Evolutionary conservation across 2,113 vertebrate species (phyloP).

Genomic region (Promerops cafer): DNA sequence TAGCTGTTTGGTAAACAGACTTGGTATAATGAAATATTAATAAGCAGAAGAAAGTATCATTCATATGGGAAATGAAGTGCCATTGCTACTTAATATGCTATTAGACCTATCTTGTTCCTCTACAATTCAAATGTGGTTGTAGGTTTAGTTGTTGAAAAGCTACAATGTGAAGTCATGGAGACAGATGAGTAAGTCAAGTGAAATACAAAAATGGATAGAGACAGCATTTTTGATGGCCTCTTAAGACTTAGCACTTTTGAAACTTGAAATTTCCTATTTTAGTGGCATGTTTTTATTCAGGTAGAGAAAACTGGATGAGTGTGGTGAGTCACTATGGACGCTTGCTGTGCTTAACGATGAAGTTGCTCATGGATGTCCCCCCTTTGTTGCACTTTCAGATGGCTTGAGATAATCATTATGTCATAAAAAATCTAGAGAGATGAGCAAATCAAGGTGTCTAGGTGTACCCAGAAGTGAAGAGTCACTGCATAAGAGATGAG

Average conservation of each 20-base stretch:
- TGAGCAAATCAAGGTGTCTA: neutral
- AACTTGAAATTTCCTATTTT: neutral
- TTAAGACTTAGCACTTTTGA: neutral
- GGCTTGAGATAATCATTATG: neutral
- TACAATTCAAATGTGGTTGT: neutral
- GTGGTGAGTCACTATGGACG: neutral
- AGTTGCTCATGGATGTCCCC: neutral
- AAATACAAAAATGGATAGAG: neutral
- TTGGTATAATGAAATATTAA: neutral
- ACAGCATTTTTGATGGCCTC: neutral
- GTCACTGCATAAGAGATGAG: neutral
- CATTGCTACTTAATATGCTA: neutral
- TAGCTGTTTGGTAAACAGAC: neutral
- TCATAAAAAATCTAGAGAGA: neutral
- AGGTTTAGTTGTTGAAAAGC: neutral
- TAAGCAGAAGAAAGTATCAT: neutral
- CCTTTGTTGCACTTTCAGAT: neutral
- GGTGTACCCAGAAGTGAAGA: neutral
- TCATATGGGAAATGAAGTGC: fast-evolving
- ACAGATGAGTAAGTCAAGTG: neutral
- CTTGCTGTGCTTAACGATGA: neutral
- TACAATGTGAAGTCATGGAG: neutral
- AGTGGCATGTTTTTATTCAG: neutral
- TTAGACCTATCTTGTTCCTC: neutral
- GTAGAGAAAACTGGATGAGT: neutral